Percentiles rank a stretch among this genome's conserved stretches.
These are phyloP conservation scores for Conomelus anceps DNA, from an alignment of 2,888 invertebrate species.

Conservation along the genomic window DNA sequence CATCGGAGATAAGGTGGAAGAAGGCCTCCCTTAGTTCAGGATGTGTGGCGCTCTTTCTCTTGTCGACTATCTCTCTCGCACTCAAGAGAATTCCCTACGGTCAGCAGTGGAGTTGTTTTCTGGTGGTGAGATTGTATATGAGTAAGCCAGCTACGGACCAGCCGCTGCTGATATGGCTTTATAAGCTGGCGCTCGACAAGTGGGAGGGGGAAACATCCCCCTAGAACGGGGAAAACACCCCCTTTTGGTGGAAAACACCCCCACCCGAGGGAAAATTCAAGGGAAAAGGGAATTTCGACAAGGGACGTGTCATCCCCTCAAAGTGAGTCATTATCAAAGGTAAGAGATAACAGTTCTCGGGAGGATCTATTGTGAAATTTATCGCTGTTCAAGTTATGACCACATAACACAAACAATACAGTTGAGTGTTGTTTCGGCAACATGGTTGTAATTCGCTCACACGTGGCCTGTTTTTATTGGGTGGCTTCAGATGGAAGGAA, in stretches of 20 bases:
- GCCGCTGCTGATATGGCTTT: neutral
- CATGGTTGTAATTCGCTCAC: neutral
- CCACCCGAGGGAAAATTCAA: neutral
- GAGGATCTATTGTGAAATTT: neutral
- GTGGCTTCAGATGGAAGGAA: no score
- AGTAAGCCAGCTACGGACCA: neutral
- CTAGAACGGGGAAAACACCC: neutral
- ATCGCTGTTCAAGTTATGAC: neutral
- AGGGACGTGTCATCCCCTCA: no score
- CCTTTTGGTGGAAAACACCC: neutral
- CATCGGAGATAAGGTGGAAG: neutral
- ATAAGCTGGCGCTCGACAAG: neutral
- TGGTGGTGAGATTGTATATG: neutral
- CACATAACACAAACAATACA: neutral
- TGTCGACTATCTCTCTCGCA: neutral
- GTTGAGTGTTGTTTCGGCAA: neutral
- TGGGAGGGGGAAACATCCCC: neutral
- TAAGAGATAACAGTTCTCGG: neutral
- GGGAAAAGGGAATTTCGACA: no score
- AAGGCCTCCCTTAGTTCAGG: neutral
- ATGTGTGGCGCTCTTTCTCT: neutral
- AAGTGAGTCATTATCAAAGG: no score
- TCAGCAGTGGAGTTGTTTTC: neutral
- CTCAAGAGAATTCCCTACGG: neutral
- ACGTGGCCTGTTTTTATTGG: neutral